Evolutionary conservation across 2,113 vertebrate species (phyloP), one percentile per base, ranked within the genome.

Genomic region (Aleadryas rufinucha): DNA sequence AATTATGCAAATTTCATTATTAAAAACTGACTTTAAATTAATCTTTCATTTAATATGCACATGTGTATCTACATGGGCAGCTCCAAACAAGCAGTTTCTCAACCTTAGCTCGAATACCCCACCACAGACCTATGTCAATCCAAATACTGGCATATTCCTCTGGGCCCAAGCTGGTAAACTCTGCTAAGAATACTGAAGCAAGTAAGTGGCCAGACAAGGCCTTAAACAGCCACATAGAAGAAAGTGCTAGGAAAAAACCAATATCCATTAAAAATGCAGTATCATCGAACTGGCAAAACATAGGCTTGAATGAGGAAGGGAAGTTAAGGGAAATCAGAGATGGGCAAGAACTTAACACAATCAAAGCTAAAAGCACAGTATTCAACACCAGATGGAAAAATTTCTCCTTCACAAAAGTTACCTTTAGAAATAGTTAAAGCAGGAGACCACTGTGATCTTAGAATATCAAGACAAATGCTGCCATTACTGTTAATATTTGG

Each of bases 401-500:
- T 5, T 42, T 76, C 23, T 87, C 33, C 39, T 80, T 72, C 45
- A 63, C 2, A 1, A 4, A 72, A 95, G 33, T 98, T 95, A 42
- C 42, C 42, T 42, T 42, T 42, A 42, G 42, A 42, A 42, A 42
- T 42, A 42, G 42, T 42, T 42, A 42, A 42, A 42, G 42, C 42
- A 42, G 42, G 42, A 42, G 99, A 99, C 99, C 99, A 99, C 97
- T 99, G 99, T 95, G 99, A 99, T 97, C 99, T 98, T 98, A 99
- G 98, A 98, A 99, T 99, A 98, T 99, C 99, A 97, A 99, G 97
- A 98, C 99, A 99, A 99, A 99, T 99, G 99, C 99, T 99, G 98
- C 99, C 99, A 94, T 99, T 99, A 99, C 99, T 99, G 99, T 99
- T 99, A 97, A 99, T 99, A 98, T 99, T 99, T 98, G 99, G 99